Conservation (phyloP, 1,140 invertebrate genomes). For the Conus betulinus region DNA sequence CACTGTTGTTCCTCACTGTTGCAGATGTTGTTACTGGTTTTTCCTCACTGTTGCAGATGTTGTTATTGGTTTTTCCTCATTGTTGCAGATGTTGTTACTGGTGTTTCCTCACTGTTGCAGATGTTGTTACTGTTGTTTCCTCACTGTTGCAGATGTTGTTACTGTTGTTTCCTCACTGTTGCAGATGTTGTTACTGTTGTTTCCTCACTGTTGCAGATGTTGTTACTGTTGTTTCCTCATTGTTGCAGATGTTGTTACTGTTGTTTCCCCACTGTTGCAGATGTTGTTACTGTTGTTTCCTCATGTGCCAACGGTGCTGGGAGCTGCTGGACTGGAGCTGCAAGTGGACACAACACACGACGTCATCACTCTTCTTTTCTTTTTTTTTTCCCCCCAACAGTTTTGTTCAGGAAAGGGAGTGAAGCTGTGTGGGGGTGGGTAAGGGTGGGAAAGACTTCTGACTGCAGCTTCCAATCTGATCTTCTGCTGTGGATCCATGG, state of each 20-base stretch:
- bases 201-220: constrained; percentile 13
- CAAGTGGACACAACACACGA: neutral
- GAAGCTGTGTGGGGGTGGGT: neutral
- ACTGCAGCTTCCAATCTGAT: neutral
- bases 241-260: neutral
- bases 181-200: neutral
- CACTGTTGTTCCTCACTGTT: neutral
- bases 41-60: neutral
- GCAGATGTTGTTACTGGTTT: neutral
- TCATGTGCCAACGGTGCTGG: constrained; percentile 14
- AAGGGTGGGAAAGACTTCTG: neutral
- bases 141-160: constrained; percentile 16
- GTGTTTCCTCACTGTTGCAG: neutral
- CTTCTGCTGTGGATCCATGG: neutral
- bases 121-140: neutral
- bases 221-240: constrained; percentile 22
- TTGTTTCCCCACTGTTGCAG: neutral
- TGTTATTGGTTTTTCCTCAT: neutral
- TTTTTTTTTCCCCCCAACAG: too few species aligned
- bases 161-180: constrained; percentile 12
- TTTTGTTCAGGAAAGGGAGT: neutral
- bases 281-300: constrained; percentile 28
- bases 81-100: constrained; percentile 27
- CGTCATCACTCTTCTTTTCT: neutral
- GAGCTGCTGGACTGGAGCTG: neutral